These are phyloP conservation scores for Zaprionus ornatus DNA, from an alignment of 1,140 invertebrate genomes.

Conservation along the genomic window DNA sequence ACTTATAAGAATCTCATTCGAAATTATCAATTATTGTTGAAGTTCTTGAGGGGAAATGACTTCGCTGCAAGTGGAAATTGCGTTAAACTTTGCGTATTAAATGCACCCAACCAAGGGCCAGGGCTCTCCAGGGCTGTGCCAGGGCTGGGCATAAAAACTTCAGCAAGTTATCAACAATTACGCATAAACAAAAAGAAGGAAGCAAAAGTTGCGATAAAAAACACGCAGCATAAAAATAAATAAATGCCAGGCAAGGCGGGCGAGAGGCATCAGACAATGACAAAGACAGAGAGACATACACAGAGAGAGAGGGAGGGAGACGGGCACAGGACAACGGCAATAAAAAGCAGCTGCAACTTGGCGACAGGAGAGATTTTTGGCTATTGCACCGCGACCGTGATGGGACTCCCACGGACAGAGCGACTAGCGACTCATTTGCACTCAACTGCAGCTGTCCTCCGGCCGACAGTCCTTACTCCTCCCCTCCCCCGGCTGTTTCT, in stretches of 20 bases:
- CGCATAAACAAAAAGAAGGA: slow-evolving; percentile 64
- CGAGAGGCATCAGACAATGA: slow-evolving; percentile 47
- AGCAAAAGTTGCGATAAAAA: slow-evolving; percentile 59
- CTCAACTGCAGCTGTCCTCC: slow-evolving; percentile 70
- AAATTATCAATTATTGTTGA: neutral
- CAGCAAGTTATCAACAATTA: slow-evolving; percentile 76
- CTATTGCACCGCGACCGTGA: slow-evolving; percentile 40
- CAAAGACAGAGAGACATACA: neutral
- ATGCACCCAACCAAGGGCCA: slow-evolving; percentile 17
- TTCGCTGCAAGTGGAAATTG: slow-evolving; percentile 9
- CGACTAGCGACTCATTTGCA: slow-evolving; percentile 68
- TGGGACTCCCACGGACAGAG: slow-evolving; percentile 33
- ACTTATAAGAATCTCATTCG: neutral
- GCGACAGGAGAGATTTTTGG: slow-evolving; percentile 45
- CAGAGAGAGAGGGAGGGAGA: neutral
- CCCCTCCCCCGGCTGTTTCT: neutral
- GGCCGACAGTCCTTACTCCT: neutral
- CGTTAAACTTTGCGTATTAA: slow-evolving; percentile 31
- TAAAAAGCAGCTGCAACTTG: slow-evolving; percentile 78
- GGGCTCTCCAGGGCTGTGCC: neutral
- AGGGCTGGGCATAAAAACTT: slow-evolving; percentile 49
- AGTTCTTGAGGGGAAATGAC: neutral
- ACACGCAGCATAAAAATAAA: slow-evolving; percentile 63
- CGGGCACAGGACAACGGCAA: slow-evolving; percentile 46
- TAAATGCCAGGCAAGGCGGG: slow-evolving; percentile 63